Evolutionary conservation across 2,113 vertebrate genomes (phyloP).

Genomic region (Pardalotus punctatus): DNA sequence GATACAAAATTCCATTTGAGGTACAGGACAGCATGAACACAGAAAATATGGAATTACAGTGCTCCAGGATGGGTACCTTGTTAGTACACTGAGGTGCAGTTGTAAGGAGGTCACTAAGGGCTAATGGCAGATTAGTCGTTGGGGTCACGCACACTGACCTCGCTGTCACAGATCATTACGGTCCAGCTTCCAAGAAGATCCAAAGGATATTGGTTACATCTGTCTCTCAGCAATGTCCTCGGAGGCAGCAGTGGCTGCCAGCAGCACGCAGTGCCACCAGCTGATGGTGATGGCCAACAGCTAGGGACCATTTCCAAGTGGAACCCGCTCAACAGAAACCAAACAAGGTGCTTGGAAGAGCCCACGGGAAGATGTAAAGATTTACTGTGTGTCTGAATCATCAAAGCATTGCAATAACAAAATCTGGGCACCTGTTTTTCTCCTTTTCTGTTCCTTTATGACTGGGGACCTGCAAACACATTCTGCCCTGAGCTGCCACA

Average conservation of each 20-base stretch:
- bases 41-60: background rate
- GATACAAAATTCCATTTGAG: background rate
- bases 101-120: background rate
- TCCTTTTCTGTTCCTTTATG: background rate
- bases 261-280: background rate
- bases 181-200: background rate
- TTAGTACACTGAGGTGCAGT: background rate
- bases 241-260: background rate
- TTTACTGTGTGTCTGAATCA: background rate
- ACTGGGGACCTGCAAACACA: background rate
- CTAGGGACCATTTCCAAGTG: background rate
- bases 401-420: background rate
- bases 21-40: background rate
- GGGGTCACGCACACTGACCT: background rate
- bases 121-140: background rate
- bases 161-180: background rate
- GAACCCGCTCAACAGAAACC: background rate
- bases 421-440: background rate
- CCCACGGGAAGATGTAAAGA: fast-evolving
- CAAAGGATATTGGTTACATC: background rate
- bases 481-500: background rate
- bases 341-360: background rate
- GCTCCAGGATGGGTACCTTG: background rate
- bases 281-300: background rate
- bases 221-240: background rate